Evolutionary conservation across 2,113 vertebrate genomes (phyloP).

Genomic region (Xiphophorus maculatus): DNA sequence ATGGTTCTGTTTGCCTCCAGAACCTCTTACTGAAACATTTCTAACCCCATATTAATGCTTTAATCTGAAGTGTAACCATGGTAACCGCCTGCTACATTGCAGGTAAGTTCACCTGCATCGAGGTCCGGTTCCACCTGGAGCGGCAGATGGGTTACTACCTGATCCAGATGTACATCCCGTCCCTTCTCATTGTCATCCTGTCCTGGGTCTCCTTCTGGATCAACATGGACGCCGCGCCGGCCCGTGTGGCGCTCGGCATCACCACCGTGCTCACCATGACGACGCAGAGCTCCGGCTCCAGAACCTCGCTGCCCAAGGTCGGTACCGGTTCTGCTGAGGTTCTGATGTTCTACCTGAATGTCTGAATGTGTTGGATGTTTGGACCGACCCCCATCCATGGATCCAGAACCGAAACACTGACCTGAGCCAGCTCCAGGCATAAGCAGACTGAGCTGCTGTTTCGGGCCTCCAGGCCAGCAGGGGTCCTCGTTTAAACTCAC

Average conservation of each 20-base stretch:
- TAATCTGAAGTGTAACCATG: background rate
- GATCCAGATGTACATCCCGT: slow-evolving; percentile 86
- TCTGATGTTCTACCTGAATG: background rate
- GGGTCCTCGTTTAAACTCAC: too few species aligned
- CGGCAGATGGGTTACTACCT: slow-evolving; percentile 99
- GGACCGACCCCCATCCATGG: too few species aligned
- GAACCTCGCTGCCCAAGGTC: slow-evolving; percentile 93
- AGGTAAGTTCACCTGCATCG: slow-evolving; percentile 98
- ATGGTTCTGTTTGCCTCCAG: background rate
- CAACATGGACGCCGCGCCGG: slow-evolving; percentile 85
- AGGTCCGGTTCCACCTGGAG: slow-evolving; percentile 96
- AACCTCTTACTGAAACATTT: background rate
- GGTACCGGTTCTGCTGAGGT: background rate
- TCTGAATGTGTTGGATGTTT: too few species aligned
- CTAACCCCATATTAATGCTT: too few species aligned
- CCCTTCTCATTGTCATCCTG: slow-evolving; percentile 79
- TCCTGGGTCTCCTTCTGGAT: background rate
- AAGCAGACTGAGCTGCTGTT: too few species aligned
- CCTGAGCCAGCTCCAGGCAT: too few species aligned
- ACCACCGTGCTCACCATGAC: slow-evolving; percentile 99
- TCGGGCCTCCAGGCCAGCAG: too few species aligned
- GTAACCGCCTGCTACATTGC: background rate
- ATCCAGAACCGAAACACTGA: too few species aligned
- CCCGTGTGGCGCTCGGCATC: slow-evolving; percentile 94
- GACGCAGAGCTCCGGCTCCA: slow-evolving; percentile 96